Percentiles rank a stretch among this genome's conserved stretches.
Evolutionary conservation across 1,140 invertebrate species (phyloP).

Genomic region (Brevipalpus yothersi): DNA sequence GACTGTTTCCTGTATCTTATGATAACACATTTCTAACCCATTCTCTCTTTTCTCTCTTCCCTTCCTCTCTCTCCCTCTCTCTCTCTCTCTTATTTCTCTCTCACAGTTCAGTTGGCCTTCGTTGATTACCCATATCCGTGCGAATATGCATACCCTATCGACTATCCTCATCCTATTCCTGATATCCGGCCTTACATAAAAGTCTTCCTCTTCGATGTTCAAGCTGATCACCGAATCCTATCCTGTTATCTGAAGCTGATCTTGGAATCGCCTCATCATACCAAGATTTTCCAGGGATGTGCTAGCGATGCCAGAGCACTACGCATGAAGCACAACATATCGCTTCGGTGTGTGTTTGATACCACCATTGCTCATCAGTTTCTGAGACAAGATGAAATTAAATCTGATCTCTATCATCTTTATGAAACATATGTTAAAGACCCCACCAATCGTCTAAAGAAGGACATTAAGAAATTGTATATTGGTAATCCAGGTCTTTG

Average conservation of each 20-base stretch:
- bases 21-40: too few species aligned
- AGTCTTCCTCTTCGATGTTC: conserved; percentile 2
- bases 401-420: background rate
- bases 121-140: background rate
- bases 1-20: too few species aligned
- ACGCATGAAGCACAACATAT: background rate
- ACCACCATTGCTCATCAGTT: background rate
- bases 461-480: background rate
- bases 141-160: background rate
- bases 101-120: conserved; percentile 1
- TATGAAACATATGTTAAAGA: background rate
- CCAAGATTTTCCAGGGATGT: conserved; percentile 3
- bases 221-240: background rate
- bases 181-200: background rate
- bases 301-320: background rate
- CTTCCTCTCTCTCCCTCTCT: too few species aligned
- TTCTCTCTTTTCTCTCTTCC: too few species aligned
- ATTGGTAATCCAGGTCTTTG: background rate
- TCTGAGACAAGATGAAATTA: background rate
- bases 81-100: background rate
- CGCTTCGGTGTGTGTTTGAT: background rate
- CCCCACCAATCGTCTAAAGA: background rate
- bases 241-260: background rate
- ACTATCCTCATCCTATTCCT: background rate
- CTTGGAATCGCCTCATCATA: background rate